Base-by-base conservation (phyloP, 2,888 invertebrate genomes). In the Protophormia terraenovae region DNA sequence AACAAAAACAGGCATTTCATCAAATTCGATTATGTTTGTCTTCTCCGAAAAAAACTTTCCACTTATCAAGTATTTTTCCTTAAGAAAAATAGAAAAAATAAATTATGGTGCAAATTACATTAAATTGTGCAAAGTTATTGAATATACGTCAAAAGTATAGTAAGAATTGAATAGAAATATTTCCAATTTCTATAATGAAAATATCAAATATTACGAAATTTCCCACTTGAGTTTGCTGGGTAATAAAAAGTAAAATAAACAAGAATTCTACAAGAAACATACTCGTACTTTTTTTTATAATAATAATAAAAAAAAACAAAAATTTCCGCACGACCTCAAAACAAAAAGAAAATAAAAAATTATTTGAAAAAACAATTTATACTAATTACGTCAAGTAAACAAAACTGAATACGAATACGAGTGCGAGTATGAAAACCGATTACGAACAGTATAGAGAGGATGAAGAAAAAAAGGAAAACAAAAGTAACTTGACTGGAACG, bases 311-410 rank as follows among this genome's bases (percentile, higher is more conserved):
- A n/a, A n/a, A n/a, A 60, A 60, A 60, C 58, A 7, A 66, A 67
- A 60, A 19, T 47, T 24, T 67, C 66, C 47, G 66, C 16, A 47
- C 47, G 47, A 16, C 66, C 66, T 47, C 10, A 60, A 32, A 60
- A n/a, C n/a, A n/a, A n/a, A n/a, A n/a, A n/a, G n/a, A n/a, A n/a
- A n/a, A n/a, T n/a, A 2, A 45, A 16, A 47, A 29, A 47, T 32
- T 32, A 50, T 47, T 67, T 47, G 67, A 47, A 67, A 67, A 67
- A 50, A 47, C 45, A 29, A 67, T 67, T 67, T 47, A 22, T 67
- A 67, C 47, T 32, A 67, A 66, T 67, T 67, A 67, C 67, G 67
- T 47, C 67, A 67, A 67, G 29, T 67, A 67, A 47, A 50, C 67
- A 50, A 50, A 29, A 50, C 29, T 10, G 10, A 60, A 27, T 29